Base-by-base conservation (phyloP, 1,140 invertebrate genomes). In the Hyles euphorbiae region DNA sequence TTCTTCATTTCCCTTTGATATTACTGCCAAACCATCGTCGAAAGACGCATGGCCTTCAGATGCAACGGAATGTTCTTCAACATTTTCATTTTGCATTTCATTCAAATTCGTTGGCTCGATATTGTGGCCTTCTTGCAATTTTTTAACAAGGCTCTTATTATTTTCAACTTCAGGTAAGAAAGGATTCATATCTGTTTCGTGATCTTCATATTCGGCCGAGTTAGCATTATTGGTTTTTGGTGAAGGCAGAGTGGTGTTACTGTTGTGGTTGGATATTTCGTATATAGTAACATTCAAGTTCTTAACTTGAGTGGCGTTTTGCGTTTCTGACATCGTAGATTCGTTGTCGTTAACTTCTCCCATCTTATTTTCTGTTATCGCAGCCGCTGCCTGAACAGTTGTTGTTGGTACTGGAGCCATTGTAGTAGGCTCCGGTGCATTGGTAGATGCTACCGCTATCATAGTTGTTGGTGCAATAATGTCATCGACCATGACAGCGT, bases 141-240 rank as follows among this genome's bases (percentile, higher is more conserved):
- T 91, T 67, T 91, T 90, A 0, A 91, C 85, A 34, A 91, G 80
- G 34, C 83, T 89, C 67, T 90, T 91, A 74, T 91, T 89, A 56
- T 89, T 91, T 80, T 92, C 91, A 32, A 91, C 79, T 70, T 93
- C 92, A 6, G 92, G 91, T 64, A 93, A 76, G 65, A 92, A 93
- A 12, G 92, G 92, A 60, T 91, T 92, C 92, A 93, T 93, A 65
- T 92, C 89, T 7, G 81, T 73, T 78, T 86, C 85, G 57, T 88
- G 83, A 34, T 86, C 84, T 47, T 81, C 79, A 53, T 81, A 79
- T 61, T 87, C 81, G 22, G 75, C 60, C 32, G 79, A 75, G 22
- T 75, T 76, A 1, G 68, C 36, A 65, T 68, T 74, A 34, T 63
- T 60, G 33, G 73, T 49, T 64, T 79, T 81, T 22, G 69, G 34